These are phyloP conservation scores for Setophaga coronata DNA, from an alignment of 2,113 vertebrate genomes.

Conservation along the genomic window DNA sequence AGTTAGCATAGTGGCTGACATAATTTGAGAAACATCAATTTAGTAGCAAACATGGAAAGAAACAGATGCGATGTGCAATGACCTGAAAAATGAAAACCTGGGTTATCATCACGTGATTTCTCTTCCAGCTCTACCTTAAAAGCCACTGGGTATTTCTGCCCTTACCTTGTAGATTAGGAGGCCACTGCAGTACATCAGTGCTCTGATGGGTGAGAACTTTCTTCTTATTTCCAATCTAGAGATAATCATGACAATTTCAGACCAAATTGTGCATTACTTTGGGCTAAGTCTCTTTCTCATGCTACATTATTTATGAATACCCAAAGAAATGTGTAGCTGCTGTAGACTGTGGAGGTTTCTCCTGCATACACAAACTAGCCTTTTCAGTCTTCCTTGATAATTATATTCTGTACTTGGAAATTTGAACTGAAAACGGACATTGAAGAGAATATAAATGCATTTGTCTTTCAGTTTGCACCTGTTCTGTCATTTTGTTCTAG, in stretches of 20 bases:
- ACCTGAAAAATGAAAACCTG: neutral
- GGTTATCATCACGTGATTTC: neutral
- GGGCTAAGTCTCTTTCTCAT: neutral
- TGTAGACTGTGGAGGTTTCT: neutral
- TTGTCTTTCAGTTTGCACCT: neutral
- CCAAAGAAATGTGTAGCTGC: neutral
- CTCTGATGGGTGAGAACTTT: neutral
- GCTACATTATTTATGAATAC: neutral
- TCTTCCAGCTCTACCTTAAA: neutral
- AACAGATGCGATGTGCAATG: neutral
- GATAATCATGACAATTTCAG: neutral
- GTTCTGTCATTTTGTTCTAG: conserved; percentile 14
- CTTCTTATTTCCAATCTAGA: neutral
- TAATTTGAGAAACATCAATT: neutral
- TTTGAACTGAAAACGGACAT: neutral
- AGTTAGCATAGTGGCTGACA: neutral
- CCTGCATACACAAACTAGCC: neutral
- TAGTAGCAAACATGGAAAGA: neutral
- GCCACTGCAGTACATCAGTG: neutral
- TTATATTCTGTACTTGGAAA: neutral
- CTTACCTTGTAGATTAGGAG: neutral
- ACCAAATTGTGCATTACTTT: neutral
- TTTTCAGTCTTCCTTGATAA: neutral
- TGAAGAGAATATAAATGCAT: neutral
- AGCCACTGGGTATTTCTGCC: neutral